Conservation (phyloP, 2,888 invertebrate genomes). For the Coremacera marginata region DNA sequence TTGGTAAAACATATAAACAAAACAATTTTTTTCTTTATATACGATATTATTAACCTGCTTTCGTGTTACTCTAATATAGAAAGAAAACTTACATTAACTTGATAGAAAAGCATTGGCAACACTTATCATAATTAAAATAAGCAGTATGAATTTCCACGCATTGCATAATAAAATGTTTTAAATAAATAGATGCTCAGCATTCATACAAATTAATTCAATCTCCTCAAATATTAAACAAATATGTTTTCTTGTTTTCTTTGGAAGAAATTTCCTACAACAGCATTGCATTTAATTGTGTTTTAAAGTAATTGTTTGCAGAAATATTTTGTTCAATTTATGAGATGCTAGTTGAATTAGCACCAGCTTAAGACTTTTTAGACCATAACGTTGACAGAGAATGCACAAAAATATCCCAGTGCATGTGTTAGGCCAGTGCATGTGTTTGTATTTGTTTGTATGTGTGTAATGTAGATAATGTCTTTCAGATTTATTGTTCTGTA, state of each 20-base stretch:
- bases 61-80: not conserved
- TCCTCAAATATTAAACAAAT: not conserved
- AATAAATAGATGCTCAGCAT: conserved; percentile 17
- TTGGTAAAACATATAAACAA: conserved; percentile 2
- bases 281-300: not conserved
- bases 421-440: not conserved
- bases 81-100: too few species aligned
- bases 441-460: not conserved
- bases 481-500: conserved; percentile 23
- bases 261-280: not conserved
- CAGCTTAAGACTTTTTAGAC: not conserved
- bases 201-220: not conserved
- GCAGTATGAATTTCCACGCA: too few species aligned
- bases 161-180: too few species aligned
- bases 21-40: not conserved
- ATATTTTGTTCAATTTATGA: not conserved
- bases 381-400: conserved; percentile 10
- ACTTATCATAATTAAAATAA: too few species aligned
- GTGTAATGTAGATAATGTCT: not conserved
- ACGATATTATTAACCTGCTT: not conserved
- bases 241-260: not conserved
- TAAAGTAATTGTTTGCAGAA: not conserved
- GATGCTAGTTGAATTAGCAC: not conserved
- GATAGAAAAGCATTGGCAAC: too few species aligned
- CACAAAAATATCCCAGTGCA: conserved; percentile 6